Evolutionary conservation across 2,113 vertebrate genomes (phyloP).

Genomic region (Hypomesus transpacificus): DNA sequence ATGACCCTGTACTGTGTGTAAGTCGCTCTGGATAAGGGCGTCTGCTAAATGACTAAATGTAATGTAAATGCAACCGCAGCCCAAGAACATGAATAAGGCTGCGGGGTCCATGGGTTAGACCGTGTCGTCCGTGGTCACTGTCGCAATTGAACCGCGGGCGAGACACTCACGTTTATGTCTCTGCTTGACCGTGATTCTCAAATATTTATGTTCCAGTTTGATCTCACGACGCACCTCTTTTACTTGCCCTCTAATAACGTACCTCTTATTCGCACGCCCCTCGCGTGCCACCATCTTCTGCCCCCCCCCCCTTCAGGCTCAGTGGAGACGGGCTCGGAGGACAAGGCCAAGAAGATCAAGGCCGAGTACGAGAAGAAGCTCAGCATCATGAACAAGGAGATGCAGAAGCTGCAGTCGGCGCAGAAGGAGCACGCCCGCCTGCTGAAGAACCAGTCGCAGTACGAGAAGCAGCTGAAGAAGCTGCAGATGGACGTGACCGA

Average conservation of each 20-base stretch:
- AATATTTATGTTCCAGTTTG: too few species aligned
- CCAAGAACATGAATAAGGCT: neutral
- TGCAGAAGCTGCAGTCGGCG: slow-evolving; percentile 90
- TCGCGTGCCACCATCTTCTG: neutral
- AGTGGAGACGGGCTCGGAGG: slow-evolving; percentile 88
- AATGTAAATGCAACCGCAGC: neutral
- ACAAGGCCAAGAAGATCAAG: slow-evolving; percentile 92
- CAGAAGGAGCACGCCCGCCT: slow-evolving; percentile 94
- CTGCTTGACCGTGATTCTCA: too few species aligned
- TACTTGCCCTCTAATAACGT: too few species aligned
- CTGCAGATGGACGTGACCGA: slow-evolving; percentile 91
- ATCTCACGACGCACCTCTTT: too few species aligned
- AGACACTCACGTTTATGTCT: too few species aligned
- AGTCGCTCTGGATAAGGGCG: too few species aligned
- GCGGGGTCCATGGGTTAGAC: too few species aligned
- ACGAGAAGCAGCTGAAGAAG: slow-evolving; percentile 95
- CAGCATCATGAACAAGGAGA: slow-evolving; percentile 91
- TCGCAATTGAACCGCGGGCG: too few species aligned
- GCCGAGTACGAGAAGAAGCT: slow-evolving; percentile 94
- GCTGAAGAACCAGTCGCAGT: slow-evolving; percentile 94
- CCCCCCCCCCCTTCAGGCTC: slow-evolving; percentile 69
- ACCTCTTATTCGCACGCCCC: too few species aligned
- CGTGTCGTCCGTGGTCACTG: too few species aligned
- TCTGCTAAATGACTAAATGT: too few species aligned
- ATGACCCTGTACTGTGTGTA: too few species aligned